Base-by-base conservation (phyloP, 2,113 vertebrate species). In the Thalassarche chlororhynchos region DNA sequence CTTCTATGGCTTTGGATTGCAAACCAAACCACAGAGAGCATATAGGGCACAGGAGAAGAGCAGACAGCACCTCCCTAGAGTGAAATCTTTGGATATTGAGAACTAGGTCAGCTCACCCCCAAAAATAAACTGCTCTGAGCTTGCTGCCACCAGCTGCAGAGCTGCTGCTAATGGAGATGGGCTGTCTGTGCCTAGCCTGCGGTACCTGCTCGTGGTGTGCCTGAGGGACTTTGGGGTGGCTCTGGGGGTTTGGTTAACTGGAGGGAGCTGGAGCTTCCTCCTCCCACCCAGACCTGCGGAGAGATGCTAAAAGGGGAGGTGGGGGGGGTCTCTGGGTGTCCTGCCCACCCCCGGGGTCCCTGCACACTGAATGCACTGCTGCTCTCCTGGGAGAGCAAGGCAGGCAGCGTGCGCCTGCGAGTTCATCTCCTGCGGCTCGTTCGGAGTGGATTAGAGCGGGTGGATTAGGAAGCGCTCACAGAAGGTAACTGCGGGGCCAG, bases 401-500 rank as follows among this genome's bases (percentile, higher is more conserved):
- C 20, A 42, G 10, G n/a, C 23, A 40, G 58, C 2, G 3, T 0
- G 6, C 28, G 10, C 7, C 47, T 49, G 20, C 1, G 2, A 21
- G 78, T 10, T 34, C 61, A 36, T 44, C 36, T 34, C 60, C 26
- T 1, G 4, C 3, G 3, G 52, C 52, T 60, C 5, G 1, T 52
- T 34, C 1, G 0, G 21, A 16, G 52, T 4, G 9, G 32, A 9
- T 60, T 23, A 32, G 44, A 44, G 51, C 1, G 2, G 44, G 26
- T 51, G 69, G 51, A 21, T 60, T 52, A 34, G 46, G 38, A 68
- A 60, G 6, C 1, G 3, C 69, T 44, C 70, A 44, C 32, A 32
- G 52, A 36, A 74, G 79, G 62, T 8, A 61, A 25, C 46, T 11
- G 28, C 2, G 1, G 32, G 78, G 32, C 60, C 52, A 68, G 25